Conservation (phyloP, 1,140 invertebrate genomes). For the Pentalonia nigronervosa region DNA sequence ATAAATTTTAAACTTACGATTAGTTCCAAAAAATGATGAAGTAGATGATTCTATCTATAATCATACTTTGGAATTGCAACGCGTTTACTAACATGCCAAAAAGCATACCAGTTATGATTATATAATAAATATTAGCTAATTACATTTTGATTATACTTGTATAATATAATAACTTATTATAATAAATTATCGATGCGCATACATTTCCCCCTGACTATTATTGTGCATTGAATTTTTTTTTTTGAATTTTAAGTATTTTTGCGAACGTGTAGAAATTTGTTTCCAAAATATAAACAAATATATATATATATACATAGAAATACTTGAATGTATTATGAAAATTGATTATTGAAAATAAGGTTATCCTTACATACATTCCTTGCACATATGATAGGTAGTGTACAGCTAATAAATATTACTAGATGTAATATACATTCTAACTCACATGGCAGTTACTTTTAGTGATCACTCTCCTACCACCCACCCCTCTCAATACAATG, state of each 20-base stretch:
- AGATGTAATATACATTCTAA: not conserved
- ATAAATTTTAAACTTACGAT: not conserved
- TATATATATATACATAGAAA: conserved; percentile 21
- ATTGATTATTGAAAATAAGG: not conserved
- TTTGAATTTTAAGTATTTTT: conserved; percentile 4
- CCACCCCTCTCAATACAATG: not conserved
- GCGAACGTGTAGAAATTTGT: conserved; percentile 37
- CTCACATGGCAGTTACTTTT: not conserved
- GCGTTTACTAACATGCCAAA: not conserved
- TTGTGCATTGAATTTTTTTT: conserved; percentile 40
- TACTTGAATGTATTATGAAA: not conserved
- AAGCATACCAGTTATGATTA: not conserved
- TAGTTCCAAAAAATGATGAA: not conserved
- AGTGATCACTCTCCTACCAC: not conserved
- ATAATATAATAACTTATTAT: conserved; percentile 32
- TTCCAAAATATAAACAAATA: conserved; percentile 34
- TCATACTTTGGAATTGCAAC: not conserved
- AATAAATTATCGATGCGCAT: not conserved
- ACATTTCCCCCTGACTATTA: not conserved
- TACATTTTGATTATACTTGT: conserved; percentile 34
- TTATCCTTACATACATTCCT: not conserved
- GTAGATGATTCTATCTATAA: not conserved
- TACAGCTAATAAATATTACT: not conserved
- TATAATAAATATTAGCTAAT: conserved; percentile 17
- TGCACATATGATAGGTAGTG: not conserved